Evolutionary conservation across 2,797 vertebrate genomes (phyloP).

Genomic region (Salmo trutta): DNA sequence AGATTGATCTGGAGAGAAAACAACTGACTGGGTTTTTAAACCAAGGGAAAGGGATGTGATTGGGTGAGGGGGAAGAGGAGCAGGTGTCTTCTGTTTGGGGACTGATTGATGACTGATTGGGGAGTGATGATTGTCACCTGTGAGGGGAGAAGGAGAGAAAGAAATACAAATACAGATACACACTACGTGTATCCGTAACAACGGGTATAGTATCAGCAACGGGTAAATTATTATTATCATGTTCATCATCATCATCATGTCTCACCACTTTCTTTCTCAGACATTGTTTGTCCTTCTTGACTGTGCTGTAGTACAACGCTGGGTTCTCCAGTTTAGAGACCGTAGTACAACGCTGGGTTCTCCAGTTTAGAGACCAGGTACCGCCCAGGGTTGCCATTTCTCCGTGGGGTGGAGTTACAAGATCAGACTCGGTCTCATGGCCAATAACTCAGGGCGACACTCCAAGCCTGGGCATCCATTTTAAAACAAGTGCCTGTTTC

Average conservation of each 20-base stretch:
- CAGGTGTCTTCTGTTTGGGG: no score
- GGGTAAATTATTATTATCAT: conserved; percentile 44
- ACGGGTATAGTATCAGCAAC: conserved; percentile 24
- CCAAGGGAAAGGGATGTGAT: no score
- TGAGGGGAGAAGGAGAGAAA: no score
- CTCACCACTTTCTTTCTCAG: conserved; percentile 89
- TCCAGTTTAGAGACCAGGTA: conserved; percentile 84
- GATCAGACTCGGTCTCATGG: conserved; percentile 76
- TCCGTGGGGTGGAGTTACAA: conserved; percentile 83
- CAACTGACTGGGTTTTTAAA: no score
- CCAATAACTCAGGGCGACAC: conserved; percentile 74
- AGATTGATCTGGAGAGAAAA: no score
- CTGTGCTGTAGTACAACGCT: conserved; percentile 88
- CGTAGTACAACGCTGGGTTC: conserved; percentile 86
- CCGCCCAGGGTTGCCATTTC: conserved; percentile 88
- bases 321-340: no score
- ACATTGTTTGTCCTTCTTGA: conserved; percentile 88
- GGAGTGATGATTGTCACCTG: no score
- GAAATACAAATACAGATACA: no score
- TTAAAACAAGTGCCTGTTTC: conserved; percentile 72
- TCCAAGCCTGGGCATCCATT: conserved; percentile 83
- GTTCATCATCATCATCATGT: conserved; percentile 63
- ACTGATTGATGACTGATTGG: no score
- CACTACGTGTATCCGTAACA: no score
- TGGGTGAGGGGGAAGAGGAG: no score